Base-by-base conservation (phyloP, 2,113 vertebrate species). In the Prionailurus bengalensis region DNA sequence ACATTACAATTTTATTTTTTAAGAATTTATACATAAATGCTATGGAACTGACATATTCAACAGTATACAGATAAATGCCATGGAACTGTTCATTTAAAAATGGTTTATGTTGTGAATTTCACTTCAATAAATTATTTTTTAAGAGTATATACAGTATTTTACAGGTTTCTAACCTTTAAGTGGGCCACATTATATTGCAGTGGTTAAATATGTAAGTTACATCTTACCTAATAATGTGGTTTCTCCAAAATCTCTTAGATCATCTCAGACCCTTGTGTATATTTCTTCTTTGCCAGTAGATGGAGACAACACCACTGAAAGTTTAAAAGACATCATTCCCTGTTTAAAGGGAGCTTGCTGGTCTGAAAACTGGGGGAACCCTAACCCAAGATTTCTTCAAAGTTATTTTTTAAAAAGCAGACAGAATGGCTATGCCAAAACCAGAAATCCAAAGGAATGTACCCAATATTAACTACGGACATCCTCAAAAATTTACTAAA, bases 281-380 rank as follows among this genome's bases (percentile, higher is more conserved):
- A 98, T 94, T 95, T 97, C 97, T 97, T 97, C 97, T 96, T 76
- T 98, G 98, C 97, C 97, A 98, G 97, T 97, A 97, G 97, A 97
- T 98, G 95, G 98, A 98, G 97, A 98, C 98, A 98, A 97, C 96
- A 98, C 97, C 98, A 98, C 97, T 98, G 97, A 98, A 98, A 98
- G 97, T 97, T 98, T 97, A 95, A 98, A 97, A 98, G 96, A 96
- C 98, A 98, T 94, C 96, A 96, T 96, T 98, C 98, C 98, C 98
- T 98, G 98, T 98, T 98, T 98, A 98, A 93, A 97, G 96, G 97
- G 96, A 98, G 94, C 93, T 91, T 33, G 61, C 95, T 97, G 92
- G 97, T 89, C 58, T 95, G 97, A 97, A 98, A 97, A 95, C 94
- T 96, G 81, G 79, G 97, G 83, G 94, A 96, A 85, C 86, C 95